phyloP scores from a whole-genome alignment of 1,140 invertebrate species.

The Brevipalpus yothersi region DNA sequence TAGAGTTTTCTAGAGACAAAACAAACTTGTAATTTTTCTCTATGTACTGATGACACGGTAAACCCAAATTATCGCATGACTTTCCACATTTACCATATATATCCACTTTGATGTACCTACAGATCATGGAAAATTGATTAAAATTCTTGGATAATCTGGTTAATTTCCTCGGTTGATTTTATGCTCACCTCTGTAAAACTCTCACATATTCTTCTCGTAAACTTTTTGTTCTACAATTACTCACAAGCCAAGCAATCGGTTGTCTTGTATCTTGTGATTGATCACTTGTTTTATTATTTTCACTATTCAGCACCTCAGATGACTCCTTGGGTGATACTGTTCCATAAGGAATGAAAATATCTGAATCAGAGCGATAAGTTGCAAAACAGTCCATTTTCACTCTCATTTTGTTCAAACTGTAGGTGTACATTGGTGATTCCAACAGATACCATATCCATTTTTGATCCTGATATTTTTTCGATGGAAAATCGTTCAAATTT shows the following conservation, averaged over 20 bases:
- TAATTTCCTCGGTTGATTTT: too few species aligned
- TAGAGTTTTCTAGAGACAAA: conserved; percentile 20
- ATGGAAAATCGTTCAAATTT: conserved; percentile 16
- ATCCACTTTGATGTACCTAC: conserved; percentile 31
- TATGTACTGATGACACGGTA: conserved; percentile 13
- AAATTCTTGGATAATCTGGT: too few species aligned
- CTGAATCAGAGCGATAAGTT: conserved; percentile 72
- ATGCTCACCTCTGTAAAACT: conserved; percentile 18
- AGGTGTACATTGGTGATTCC: conserved; percentile 13
- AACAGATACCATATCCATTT: conserved; percentile 13
- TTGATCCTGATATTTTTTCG: conserved; percentile 4
- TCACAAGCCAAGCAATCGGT: conserved; percentile 33
- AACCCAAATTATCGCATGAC: conserved; percentile 5
- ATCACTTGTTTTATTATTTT: not conserved
- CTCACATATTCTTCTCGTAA: conserved; percentile 27
- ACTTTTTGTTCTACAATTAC: conserved; percentile 30
- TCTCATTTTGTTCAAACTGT: conserved; percentile 23
- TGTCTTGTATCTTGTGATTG: conserved; percentile 11
- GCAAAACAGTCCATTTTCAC: conserved; percentile 84
- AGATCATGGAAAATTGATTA: too few species aligned
- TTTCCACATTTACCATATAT: conserved; percentile 35
- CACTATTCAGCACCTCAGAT: not conserved
- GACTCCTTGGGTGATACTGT: not conserved
- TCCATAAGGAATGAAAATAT: conserved; percentile 21
- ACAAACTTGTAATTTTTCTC: conserved; percentile 18